phyloP scores from a whole-genome alignment of 2,113 vertebrate genomes.

The Cebidichthys violaceus region DNA sequence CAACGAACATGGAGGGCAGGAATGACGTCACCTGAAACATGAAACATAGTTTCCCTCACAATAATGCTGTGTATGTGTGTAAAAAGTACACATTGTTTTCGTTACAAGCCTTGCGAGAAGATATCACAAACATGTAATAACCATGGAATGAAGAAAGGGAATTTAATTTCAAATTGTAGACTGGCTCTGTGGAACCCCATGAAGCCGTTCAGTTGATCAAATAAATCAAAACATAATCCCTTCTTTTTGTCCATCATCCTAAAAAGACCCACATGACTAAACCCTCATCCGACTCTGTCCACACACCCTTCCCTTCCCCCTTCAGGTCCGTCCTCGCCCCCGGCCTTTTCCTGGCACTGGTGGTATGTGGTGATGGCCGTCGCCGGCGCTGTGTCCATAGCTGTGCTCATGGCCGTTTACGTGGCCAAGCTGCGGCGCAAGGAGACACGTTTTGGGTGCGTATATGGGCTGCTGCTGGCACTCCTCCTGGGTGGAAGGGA shows the following conservation, averaged over 20 bases:
- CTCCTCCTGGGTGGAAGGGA: constrained; percentile 52
- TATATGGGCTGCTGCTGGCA: constrained; percentile 17
- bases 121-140: background rate
- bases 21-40: background rate
- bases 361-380: constrained; percentile 91
- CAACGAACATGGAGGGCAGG: background rate
- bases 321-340: constrained; percentile 55
- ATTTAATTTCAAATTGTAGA: background rate
- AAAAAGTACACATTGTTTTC: background rate
- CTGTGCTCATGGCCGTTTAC: constrained; percentile 86
- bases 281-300: constrained; percentile 13
- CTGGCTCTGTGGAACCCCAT: background rate
- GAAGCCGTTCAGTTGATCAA: background rate
- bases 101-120: background rate
- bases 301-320: constrained; percentile 11
- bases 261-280: constrained; percentile 1
- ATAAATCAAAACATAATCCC: background rate
- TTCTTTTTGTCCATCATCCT: background rate
- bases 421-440: constrained; percentile 88
- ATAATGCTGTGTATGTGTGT: background rate
- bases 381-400: constrained; percentile 81
- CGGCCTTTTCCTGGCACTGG: constrained; percentile 91
- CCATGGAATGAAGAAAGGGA: background rate
- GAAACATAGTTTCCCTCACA: constrained; percentile 3
- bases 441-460: constrained; percentile 92